A percentile compares a stretch with the other conserved stretches of the same genome.
Evolutionary conservation across 2,797 vertebrate genomes (phyloP).

Genomic region (Amblyraja radiata): DNA sequence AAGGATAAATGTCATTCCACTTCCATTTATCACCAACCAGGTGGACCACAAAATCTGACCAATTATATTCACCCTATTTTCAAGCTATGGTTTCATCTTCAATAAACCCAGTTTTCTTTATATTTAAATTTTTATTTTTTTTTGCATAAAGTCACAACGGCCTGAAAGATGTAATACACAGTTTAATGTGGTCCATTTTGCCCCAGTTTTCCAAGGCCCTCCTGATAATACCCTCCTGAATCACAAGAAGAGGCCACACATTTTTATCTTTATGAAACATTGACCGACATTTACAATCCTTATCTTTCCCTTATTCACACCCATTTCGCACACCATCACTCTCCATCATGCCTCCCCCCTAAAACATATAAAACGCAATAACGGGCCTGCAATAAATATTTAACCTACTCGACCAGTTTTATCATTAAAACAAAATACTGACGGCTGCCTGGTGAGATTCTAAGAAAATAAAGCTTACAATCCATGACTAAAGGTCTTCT

Average conservation of each 20-base stretch:
- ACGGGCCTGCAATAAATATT: background rate
- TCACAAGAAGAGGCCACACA: background rate
- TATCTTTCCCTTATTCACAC: background rate
- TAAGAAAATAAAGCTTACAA: background rate
- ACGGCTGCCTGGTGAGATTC: background rate
- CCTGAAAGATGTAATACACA: background rate
- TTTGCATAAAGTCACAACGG: background rate
- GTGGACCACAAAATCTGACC: background rate
- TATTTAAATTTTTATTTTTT: too few relatives aligned
- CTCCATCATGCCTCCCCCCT: too few relatives aligned
- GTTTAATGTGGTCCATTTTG: background rate
- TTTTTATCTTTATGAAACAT: background rate
- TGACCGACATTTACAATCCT: background rate
- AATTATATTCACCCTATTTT: too few relatives aligned
- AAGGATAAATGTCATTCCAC: background rate
- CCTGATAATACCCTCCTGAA: background rate
- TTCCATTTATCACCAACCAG: background rate
- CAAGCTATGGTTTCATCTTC: background rate
- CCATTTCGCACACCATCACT: background rate
- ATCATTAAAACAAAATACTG: background rate
- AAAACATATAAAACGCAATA: background rate
- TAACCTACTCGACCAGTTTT: background rate
- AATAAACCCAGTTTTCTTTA: background rate
- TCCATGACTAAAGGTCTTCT: background rate
- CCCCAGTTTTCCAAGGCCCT: background rate